Evolutionary conservation across 2,888 invertebrate genomes (phyloP).

Genomic region (Lasiommata megera): DNA sequence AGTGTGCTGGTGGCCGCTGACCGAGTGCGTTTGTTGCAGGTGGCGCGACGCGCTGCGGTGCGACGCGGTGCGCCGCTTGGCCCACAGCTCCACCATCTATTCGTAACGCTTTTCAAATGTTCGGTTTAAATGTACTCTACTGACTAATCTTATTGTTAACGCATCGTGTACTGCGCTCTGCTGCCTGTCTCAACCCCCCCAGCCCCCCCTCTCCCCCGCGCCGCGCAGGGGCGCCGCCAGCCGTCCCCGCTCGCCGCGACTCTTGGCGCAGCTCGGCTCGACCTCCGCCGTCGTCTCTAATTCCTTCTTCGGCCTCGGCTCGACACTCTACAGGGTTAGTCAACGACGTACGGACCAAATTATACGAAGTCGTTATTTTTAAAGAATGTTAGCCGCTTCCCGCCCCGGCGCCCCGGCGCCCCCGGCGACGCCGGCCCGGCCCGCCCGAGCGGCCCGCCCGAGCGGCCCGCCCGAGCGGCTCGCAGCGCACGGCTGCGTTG

Average conservation of each 20-base stretch:
- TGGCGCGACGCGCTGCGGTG: constrained; percentile 29
- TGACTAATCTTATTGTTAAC: constrained; percentile 38
- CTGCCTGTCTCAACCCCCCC: too few species aligned
- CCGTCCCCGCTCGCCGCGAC: too few species aligned
- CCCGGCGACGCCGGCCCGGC: constrained; percentile 30
- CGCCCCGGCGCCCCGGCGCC: constrained; percentile 48
- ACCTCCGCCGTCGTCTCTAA: constrained; percentile 57
- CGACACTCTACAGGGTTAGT: constrained; percentile 64
- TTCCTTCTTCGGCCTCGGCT: constrained; percentile 52
- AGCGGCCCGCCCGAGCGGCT: constrained; percentile 68
- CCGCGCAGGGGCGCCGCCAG: constrained; percentile 31
- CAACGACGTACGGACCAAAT: constrained; percentile 67
- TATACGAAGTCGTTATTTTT: constrained; percentile 48
- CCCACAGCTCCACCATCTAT: constrained; percentile 38
- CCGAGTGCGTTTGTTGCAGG: constrained; percentile 39
- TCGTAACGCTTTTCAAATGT: constrained; percentile 41
- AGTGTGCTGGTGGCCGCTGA: neutral
- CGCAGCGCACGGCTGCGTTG: constrained; percentile 68
- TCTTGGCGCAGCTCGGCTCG: constrained; percentile 74
- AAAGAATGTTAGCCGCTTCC: constrained; percentile 51
- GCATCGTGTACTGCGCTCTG: constrained; percentile 33
- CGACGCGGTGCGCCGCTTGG: constrained; percentile 38
- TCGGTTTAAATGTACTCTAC: constrained; percentile 41
- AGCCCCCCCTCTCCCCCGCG: constrained; percentile 19
- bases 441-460: constrained; percentile 24